Evolutionary conservation across 2,113 vertebrate genomes (phyloP), one percentile per base, ranked within the genome.

Genomic region (Notarius quadriscutis): DNA sequence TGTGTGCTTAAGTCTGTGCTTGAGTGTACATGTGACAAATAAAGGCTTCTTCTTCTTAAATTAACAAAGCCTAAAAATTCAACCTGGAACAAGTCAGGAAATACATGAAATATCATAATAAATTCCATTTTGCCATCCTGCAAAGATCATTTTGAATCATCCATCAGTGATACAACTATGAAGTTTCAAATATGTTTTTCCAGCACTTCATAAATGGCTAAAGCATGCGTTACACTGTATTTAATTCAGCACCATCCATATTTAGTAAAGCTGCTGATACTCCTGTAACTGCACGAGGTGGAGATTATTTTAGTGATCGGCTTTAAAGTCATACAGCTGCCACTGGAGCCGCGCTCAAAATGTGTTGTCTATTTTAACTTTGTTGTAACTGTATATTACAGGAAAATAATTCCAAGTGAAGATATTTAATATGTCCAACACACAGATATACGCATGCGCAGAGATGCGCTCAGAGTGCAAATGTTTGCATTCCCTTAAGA

Each of bases 291-390:
- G 90, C 90, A 87, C 88, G 58, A 88, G 86, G 85, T 87, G 25
- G 72, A 84, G 91, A 94, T 93, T 95, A 95, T 94, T 94, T 94
- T 93, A 84, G 93, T 86, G 87, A 83, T 88, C 53, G 91, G 87
- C 89, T 92, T 92, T 91, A 88, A 90, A 89, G 87, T 87, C 92
- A 90, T 92, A 90, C 94, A 95, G 95, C 94, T 95, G 94, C 91
- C 89, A 84, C 22, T 90, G 93, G 92, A 91, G 92, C 92, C 94
- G 89, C 9, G 65, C 57, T 85, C 72, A 89, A 91, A 91, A 89
- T 85, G 48, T 72, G 27, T 65, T 80, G 88, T 92, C 94, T 95
- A 94, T 95, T 95, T 94, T 93, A 91, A 93, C 91, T 91, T 89
- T 89, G 89, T 88, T 84, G 94, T 92, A 95, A 95, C 92, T 84